Conservation (phyloP, 2,888 invertebrate genomes). For the Cotesia congregata region DNA sequence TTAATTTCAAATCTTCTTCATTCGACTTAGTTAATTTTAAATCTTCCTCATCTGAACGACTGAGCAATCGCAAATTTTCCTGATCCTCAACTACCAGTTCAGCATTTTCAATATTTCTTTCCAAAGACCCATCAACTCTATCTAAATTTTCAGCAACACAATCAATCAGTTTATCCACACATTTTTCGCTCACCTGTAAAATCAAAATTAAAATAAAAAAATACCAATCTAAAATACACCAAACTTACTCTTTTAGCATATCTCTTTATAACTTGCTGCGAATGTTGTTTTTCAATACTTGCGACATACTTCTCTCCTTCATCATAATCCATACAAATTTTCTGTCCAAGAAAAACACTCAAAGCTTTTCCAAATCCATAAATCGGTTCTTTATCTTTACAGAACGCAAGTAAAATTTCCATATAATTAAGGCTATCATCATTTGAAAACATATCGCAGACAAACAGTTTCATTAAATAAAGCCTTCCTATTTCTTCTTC, state of each 20-base stretch:
- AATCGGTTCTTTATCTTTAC: conserved; percentile 73
- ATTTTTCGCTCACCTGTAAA: not conserved
- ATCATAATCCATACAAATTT: conserved; percentile 71
- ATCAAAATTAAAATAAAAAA: not conserved
- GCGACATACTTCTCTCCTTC: conserved; percentile 72
- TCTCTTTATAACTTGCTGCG: conserved; percentile 52
- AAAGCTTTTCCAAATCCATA: conserved; percentile 75
- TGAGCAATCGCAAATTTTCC: too few relatives aligned
- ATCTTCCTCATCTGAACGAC: too few relatives aligned
- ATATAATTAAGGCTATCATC: conserved; percentile 75
- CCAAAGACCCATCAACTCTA: too few relatives aligned
- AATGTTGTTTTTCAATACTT: conserved; percentile 59
- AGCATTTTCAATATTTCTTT: too few relatives aligned
- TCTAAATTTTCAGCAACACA: too few relatives aligned
- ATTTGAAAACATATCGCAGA: conserved; percentile 74
- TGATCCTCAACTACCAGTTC: too few relatives aligned
- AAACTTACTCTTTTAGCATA: not conserved
- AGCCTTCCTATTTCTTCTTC: conserved; percentile 43
- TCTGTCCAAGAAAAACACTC: conserved; percentile 73
- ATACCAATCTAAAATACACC: not conserved
- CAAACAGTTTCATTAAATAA: conserved; percentile 72
- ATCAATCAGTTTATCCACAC: not conserved
- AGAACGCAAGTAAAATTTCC: conserved; percentile 76
- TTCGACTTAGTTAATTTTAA: too few relatives aligned
- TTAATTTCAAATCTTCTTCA: too few relatives aligned